Evolutionary conservation across 2,113 vertebrate genomes (phyloP).

Genomic region (Oreochromis niloticus): DNA sequence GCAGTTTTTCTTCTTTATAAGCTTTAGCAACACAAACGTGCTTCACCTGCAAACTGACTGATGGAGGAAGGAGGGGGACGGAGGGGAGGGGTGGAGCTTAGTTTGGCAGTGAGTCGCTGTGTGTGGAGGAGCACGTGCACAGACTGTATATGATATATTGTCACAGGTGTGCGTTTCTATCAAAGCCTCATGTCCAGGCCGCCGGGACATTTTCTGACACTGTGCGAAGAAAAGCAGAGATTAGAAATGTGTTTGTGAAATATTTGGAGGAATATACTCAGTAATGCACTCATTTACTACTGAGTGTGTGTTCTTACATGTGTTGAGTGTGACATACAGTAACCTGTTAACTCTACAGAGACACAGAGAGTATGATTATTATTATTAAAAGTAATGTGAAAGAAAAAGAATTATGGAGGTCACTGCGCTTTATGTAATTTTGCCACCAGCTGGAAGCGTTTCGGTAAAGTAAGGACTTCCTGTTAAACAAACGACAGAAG

Average conservation of each 20-base stretch:
- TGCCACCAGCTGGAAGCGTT: background rate
- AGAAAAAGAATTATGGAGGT: background rate
- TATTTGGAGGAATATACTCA: background rate
- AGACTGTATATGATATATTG: background rate
- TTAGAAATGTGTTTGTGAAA: background rate
- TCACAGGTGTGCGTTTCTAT: background rate
- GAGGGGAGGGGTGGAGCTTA: background rate
- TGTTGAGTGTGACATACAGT: background rate
- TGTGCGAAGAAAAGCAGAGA: background rate
- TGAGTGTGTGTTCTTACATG: background rate
- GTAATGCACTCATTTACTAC: background rate
- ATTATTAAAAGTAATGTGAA: background rate
- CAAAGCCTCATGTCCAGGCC: background rate
- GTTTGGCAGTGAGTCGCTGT: constrained; percentile 40
- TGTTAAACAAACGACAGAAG: background rate
- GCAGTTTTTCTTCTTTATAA: background rate
- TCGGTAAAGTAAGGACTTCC: background rate
- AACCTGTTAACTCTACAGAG: background rate
- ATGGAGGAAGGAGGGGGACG: background rate
- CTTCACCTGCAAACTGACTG: background rate
- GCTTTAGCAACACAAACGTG: background rate
- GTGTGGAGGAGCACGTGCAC: background rate
- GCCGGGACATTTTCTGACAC: background rate
- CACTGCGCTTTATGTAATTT: background rate
- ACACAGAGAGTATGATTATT: background rate